phyloP scores from a whole-genome alignment of 2,888 invertebrate species.

The Drosophila austrosaltans region DNA sequence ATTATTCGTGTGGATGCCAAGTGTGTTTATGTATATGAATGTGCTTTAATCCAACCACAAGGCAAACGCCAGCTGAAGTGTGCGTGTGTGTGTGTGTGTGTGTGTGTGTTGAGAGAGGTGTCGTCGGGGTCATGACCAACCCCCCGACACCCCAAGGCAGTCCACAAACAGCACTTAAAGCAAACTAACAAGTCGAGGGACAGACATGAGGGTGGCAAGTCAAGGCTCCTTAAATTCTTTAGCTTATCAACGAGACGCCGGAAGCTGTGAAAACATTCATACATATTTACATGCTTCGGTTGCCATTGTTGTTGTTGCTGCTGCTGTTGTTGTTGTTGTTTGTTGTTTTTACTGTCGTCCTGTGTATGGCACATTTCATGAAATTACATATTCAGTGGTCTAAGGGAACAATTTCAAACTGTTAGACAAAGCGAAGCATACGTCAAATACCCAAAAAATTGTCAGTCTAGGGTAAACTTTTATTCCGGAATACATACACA shows the following conservation, averaged over 20 bases:
- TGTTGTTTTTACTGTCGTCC: constrained; percentile 16
- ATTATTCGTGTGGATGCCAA: constrained; percentile 9
- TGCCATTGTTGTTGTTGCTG: constrained; percentile 32
- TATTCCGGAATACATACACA: constrained; percentile 9
- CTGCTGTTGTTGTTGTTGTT: constrained; percentile 26
- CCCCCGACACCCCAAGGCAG: constrained; percentile 48
- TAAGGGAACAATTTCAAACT: constrained; percentile 26
- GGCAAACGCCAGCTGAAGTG: constrained; percentile 41
- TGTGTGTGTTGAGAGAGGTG: constrained; percentile 16
- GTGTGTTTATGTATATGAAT: constrained; percentile 22
- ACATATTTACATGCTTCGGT: constrained; percentile 71
- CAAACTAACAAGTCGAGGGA: constrained; percentile 64
- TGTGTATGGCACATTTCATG: constrained; percentile 62
- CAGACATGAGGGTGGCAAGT: constrained; percentile 41
- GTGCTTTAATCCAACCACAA: constrained; percentile 51
- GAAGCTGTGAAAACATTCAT: constrained; percentile 74
- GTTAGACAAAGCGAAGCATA: constrained; percentile 27
- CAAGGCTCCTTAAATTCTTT: constrained; percentile 71
- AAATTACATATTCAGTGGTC: constrained; percentile 72
- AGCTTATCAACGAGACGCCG: constrained; percentile 75
- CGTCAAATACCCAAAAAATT: constrained; percentile 24
- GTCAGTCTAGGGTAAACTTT: constrained; percentile 5
- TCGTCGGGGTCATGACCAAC: constrained; percentile 13
- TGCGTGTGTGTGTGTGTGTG: neutral
- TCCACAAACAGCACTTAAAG: constrained; percentile 61